Conservation (phyloP, 2,113 vertebrate genomes). For the Ovibos moschatus region DNA sequence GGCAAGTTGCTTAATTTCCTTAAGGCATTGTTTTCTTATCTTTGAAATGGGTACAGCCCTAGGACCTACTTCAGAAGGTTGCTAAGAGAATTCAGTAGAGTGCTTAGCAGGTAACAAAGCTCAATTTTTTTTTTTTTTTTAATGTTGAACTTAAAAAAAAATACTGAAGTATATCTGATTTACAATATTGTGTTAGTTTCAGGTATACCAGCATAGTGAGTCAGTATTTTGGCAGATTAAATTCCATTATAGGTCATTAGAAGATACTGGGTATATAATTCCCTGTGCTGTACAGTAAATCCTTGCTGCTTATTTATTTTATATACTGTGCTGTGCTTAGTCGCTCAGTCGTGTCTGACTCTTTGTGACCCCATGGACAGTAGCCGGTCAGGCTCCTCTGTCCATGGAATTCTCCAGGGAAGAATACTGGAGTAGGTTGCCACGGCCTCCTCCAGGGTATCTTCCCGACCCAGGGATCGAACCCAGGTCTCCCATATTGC, state of each 20-base stretch:
- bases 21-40: background rate
- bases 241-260: background rate
- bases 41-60: background rate
- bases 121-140: background rate
- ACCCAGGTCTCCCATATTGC: background rate
- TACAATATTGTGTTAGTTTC: background rate
- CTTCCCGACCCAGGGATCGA: background rate
- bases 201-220: background rate
- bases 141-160: background rate
- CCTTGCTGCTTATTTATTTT: background rate
- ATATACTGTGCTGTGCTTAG: background rate
- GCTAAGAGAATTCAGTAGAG: background rate
- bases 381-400: background rate
- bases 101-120: background rate
- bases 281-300: background rate
- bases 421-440: background rate
- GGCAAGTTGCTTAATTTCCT: background rate
- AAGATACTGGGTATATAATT: background rate
- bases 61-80: background rate
- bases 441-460: background rate
- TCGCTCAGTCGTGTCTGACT: background rate
- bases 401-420: background rate
- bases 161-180: background rate
- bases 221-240: background rate
- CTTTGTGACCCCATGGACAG: background rate